Evolutionary conservation across 1,140 invertebrate species (phyloP).

Genomic region (Sycobia sp.): DNA sequence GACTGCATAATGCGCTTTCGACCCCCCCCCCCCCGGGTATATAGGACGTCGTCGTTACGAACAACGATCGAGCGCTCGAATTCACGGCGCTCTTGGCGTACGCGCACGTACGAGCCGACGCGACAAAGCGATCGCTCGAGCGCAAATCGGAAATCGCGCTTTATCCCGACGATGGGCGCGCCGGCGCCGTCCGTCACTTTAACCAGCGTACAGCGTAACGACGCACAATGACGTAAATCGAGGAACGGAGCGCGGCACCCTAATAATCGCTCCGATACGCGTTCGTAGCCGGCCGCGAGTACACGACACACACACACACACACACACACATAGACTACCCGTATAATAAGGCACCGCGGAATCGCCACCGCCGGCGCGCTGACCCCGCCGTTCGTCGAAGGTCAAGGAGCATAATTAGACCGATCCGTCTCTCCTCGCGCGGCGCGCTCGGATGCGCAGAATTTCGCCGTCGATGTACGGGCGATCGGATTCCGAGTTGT

Average conservation of each 20-base stretch:
- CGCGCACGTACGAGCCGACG: no score
- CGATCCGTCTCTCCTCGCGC: conserved; percentile 17
- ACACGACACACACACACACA: no score
- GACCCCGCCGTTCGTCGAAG: background rate
- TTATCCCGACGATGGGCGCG: no score
- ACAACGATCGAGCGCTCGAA: no score
- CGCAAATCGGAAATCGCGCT: background rate
- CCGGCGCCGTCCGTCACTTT: background rate
- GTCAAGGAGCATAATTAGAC: conserved; percentile 27
- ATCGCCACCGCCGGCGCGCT: background rate
- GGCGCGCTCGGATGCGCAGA: background rate
- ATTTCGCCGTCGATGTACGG: background rate
- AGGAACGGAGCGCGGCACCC: no score
- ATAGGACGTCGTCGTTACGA: no score
- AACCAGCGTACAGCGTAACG: background rate
- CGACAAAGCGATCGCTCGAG: background rate
- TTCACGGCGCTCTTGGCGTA: no score
- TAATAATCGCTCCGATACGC: no score
- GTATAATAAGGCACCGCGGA: background rate
- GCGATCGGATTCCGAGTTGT: no score
- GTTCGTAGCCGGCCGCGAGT: background rate
- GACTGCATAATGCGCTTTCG: no score
- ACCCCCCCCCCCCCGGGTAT: no score
- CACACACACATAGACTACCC: no score
- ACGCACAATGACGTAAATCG: conserved; percentile 6